phyloP scores from a whole-genome alignment of 2,888 invertebrate species.

The Gryllus longicercus region DNA sequence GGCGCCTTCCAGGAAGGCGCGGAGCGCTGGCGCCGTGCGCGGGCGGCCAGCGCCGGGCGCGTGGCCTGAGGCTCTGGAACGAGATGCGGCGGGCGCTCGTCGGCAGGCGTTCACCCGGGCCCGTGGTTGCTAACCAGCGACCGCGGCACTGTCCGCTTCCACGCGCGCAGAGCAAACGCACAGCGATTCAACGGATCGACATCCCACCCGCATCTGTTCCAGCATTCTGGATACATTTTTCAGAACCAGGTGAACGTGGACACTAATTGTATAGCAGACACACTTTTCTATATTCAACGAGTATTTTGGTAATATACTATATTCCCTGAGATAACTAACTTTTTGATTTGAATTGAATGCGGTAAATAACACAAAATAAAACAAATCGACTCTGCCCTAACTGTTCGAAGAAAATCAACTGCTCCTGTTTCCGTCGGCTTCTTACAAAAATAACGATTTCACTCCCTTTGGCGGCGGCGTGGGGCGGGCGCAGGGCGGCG shows the following conservation, averaged over 20 bases:
- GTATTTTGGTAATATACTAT: background rate
- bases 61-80: too few species aligned
- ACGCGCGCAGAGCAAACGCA: background rate
- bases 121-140: background rate
- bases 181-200: background rate
- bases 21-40: too few species aligned
- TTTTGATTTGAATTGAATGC: background rate
- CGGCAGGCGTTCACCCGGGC: background rate
- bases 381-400: too few species aligned
- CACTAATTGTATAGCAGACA: background rate
- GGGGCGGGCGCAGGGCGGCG: too few species aligned
- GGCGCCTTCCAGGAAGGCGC: too few species aligned
- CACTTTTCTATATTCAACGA: background rate
- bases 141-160: background rate
- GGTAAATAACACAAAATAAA: too few species aligned
- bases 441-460: too few species aligned
- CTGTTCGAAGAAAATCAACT: too few species aligned
- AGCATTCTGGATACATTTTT: background rate
- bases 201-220: background rate
- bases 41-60: too few species aligned
- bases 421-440: too few species aligned
- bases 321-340: constrained; percentile 17
- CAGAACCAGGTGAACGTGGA: background rate
- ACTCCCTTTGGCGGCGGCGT: too few species aligned
- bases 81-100: too few species aligned